Percentiles rank a stretch among this genome's conserved stretches.
phyloP scores from a whole-genome alignment of 2,888 invertebrate species.

The Sinelater perroti region DNA sequence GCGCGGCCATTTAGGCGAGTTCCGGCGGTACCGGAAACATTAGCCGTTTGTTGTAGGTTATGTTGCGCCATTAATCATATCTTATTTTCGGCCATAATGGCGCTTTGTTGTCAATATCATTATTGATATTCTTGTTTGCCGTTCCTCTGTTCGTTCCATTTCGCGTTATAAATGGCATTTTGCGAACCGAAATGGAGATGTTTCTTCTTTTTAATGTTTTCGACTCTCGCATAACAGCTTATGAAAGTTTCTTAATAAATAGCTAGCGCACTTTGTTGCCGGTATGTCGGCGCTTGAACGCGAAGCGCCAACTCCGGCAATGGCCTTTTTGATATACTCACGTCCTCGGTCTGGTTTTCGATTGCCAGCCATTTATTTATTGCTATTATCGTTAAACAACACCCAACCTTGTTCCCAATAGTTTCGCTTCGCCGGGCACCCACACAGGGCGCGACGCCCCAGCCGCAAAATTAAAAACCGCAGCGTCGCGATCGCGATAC shows the following conservation, averaged over 20 bases:
- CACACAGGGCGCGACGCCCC: no score
- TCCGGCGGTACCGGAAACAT: slow-evolving; percentile 61
- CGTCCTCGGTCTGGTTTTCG: no score
- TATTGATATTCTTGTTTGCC: slow-evolving; percentile 61
- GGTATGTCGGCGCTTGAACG: no score
- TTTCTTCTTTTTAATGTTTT: slow-evolving; percentile 49
- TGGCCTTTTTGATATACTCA: no score
- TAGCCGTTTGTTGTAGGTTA: slow-evolving; percentile 59
- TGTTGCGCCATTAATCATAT: slow-evolving; percentile 60
- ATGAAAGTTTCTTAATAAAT: slow-evolving; percentile 35
- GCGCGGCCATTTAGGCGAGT: slow-evolving; percentile 59
- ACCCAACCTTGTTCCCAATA: no score
- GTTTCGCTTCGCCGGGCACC: no score
- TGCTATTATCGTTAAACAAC: no score
- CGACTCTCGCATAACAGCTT: slow-evolving; percentile 22
- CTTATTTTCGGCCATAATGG: slow-evolving; percentile 53
- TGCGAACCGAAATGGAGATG: slow-evolving; percentile 56
- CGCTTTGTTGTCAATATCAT: slow-evolving; percentile 56
- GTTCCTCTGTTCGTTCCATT: slow-evolving; percentile 56
- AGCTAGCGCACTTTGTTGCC: no score
- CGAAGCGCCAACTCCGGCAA: no score
- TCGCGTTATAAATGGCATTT: slow-evolving; percentile 59
- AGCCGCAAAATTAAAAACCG: no score
- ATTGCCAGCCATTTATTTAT: no score
- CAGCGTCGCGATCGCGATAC: no score